Evolutionary conservation across 2,113 vertebrate genomes (phyloP), one percentile per base, ranked within the genome.

Genomic region (Chlorodrepanis virens): DNA sequence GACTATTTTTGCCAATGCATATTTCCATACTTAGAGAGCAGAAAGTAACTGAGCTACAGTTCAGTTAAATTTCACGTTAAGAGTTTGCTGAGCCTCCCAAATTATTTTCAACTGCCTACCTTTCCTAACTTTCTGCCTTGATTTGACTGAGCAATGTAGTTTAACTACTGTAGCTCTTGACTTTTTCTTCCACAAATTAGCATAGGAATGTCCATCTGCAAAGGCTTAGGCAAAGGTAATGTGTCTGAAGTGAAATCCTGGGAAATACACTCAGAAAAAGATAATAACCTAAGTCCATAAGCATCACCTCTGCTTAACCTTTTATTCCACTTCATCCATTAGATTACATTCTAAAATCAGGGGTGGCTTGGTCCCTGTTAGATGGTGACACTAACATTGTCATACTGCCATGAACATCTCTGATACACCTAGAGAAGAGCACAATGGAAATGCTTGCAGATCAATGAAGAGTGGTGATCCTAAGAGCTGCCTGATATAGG

Each of bases 1-100:
- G 56, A 57, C 28, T 76, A 40, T 20, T 94, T 91, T 94, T 93
- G 56, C 71, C 56, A 92, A 28, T 47, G 31, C 24, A 18, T 68
- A 64, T 67, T 77, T 71, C 68, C 88, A 33, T 75, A 64, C 19
- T 70, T 70, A 70, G n/a, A 63, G 67, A 81, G n/a, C 2, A 91
- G 42, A 84, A 84, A 90, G 65, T 21, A 90, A 92, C 20, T 54
- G 52, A 90, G 47, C 12, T 59, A 50, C 4, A 71, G 23, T 45
- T 95, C 71, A 89, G 85, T 56, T 50, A 92, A 91, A 90, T 74
- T 83, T 54, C 28, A 45, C 4, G 1, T 63, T 44, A 86, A 77
- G 16, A 52, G 20, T 75, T 83, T 88, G 54, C 60, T 71, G 16
- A 95, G 70, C 40, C 20, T 86, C 44, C 7, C 15, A 74, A 74